Evolutionary conservation across 1,140 invertebrate genomes (phyloP).

Genomic region (Pollicipes pollicipes): DNA sequence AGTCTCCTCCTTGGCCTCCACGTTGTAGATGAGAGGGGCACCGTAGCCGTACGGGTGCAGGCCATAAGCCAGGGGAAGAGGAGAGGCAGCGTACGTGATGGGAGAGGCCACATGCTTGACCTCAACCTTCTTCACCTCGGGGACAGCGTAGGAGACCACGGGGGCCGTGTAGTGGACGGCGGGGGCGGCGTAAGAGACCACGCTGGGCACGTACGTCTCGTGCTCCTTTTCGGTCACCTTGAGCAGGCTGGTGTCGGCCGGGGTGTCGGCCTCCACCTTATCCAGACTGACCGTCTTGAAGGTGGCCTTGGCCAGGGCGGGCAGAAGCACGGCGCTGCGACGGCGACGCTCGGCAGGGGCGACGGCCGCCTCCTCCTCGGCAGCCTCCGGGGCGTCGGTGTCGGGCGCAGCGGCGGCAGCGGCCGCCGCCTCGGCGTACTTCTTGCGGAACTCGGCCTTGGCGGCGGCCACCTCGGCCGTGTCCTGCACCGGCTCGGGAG

Average conservation of each 20-base stretch:
- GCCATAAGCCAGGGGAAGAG: neutral
- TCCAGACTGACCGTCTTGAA: neutral
- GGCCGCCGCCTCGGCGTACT: conserved; percentile 16
- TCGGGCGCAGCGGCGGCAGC: conserved; percentile 12
- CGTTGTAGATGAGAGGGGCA: neutral
- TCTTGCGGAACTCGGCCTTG: conserved; percentile 13
- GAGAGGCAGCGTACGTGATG: neutral
- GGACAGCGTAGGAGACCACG: neutral
- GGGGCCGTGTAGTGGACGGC: neutral
- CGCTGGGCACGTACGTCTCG: neutral
- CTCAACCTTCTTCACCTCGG: neutral
- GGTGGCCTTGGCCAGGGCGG: neutral
- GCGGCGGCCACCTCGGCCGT: conserved; percentile 14
- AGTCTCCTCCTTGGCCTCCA: neutral
- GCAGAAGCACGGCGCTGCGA: conserved; percentile 4
- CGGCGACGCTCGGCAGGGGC: neutral
- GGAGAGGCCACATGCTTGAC: neutral
- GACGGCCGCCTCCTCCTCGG: neutral
- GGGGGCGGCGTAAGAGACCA: neutral
- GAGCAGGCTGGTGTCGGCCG: neutral
- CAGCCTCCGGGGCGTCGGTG: no score
- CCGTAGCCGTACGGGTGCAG: neutral
- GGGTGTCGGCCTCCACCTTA: neutral
- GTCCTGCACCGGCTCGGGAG: conserved; percentile 10
- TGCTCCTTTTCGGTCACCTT: neutral